Evolutionary conservation across 2,888 invertebrate species (phyloP).

Genomic region (Apotomis capreana): DNA sequence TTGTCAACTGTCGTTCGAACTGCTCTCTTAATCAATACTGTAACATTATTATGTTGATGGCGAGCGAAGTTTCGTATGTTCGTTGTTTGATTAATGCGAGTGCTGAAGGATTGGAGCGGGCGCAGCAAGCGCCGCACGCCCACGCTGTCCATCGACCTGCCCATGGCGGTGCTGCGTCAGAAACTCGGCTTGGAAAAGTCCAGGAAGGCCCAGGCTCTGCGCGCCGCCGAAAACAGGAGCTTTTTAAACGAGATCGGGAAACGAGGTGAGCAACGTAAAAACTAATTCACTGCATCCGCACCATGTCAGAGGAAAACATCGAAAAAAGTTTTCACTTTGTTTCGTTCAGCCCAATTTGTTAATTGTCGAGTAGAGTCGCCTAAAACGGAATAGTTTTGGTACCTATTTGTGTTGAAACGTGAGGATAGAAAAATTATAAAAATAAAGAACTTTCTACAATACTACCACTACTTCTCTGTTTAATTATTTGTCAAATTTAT

Average conservation of each 20-base stretch:
- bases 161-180: conserved; percentile 92
- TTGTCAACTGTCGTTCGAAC: no score
- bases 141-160: conserved; percentile 92
- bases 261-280: conserved; percentile 71
- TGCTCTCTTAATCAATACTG: no score
- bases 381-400: not conserved
- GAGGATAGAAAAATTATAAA: no score
- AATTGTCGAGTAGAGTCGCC: not conserved
- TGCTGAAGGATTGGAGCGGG: conserved; percentile 67
- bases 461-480: not conserved
- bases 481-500: not conserved
- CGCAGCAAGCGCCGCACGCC: conserved; percentile 84
- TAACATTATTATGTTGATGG: not conserved
- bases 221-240: conserved; percentile 85
- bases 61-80: conserved; percentile 21
- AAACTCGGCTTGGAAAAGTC: conserved; percentile 90
- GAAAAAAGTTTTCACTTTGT: not conserved
- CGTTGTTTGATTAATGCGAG: conserved; percentile 41
- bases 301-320: not conserved
- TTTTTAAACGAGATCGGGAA: conserved; percentile 90
- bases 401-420: not conserved
- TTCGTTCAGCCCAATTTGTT: not conserved
- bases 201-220: conserved; percentile 85
- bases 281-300: conserved; percentile 9
- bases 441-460: no score